These are phyloP conservation scores for Germaria angustata DNA, from an alignment of 2,888 invertebrate species.

Conservation along the genomic window DNA sequence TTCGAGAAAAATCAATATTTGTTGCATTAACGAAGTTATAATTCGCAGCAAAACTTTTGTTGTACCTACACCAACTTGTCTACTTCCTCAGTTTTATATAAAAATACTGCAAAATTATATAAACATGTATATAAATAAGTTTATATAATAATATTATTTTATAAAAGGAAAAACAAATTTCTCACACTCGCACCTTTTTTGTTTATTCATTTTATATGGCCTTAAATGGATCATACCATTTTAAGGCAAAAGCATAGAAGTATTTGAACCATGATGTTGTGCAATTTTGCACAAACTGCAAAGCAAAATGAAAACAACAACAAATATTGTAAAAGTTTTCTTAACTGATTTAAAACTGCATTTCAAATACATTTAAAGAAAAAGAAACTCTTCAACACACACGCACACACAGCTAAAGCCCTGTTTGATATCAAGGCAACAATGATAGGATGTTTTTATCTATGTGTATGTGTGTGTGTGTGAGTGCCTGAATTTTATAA, in stretches of 20 bases:
- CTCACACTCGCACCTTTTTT: constrained; percentile 38
- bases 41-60: neutral
- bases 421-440: constrained; percentile 16
- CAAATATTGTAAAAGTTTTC: constrained; percentile 44
- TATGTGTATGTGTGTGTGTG: too few species aligned
- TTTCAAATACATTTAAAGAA: constrained; percentile 6
- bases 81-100: neutral
- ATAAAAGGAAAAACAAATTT: constrained; percentile 30
- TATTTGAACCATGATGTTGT: constrained; percentile 40
- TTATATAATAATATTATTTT: constrained; percentile 20
- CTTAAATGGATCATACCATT: constrained; percentile 31
- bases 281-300: constrained; percentile 25
- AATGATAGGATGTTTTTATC: constrained; percentile 17
- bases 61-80: neutral
- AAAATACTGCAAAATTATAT: constrained; percentile 6
- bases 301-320: constrained; percentile 13
- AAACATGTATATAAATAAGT: neutral
- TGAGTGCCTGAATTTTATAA: constrained; percentile 15
- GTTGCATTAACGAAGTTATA: neutral
- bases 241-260: neutral
- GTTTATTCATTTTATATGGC: constrained; percentile 9
- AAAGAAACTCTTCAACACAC: neutral
- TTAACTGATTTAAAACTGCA: constrained; percentile 54
- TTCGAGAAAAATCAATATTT: constrained; percentile 27
- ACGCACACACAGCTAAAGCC: neutral